Evolutionary conservation across 2,113 vertebrate species (phyloP).

Genomic region (Aegithalos caudatus): DNA sequence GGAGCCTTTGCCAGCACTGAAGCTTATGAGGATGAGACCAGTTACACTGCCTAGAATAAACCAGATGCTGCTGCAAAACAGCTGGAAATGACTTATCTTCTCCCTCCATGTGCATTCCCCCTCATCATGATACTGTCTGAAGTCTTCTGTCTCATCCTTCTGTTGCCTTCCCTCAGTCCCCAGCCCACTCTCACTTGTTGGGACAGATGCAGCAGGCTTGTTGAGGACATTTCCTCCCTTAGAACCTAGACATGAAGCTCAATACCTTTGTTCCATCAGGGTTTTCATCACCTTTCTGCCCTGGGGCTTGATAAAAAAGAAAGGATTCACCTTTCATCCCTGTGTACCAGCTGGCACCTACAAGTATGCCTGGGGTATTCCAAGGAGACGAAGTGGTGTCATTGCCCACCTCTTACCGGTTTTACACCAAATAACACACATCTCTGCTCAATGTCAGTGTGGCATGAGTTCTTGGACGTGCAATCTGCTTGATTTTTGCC

Average conservation of each 20-base stretch:
- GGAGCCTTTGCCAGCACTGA: background rate
- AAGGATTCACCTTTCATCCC: background rate
- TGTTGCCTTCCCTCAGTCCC: background rate
- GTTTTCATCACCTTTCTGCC: background rate
- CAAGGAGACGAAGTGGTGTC: background rate
- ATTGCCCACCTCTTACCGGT: background rate
- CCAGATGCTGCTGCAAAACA: background rate
- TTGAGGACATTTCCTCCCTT: background rate
- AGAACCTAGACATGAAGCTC: background rate
- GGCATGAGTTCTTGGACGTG: rapidly evolving
- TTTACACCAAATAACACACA: background rate
- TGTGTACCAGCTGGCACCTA: background rate
- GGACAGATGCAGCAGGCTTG: background rate
- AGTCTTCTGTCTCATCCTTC: background rate
- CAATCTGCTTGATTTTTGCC: background rate
- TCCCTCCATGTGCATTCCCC: background rate
- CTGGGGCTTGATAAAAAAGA: background rate
- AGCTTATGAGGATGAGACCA: background rate
- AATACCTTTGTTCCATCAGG: background rate
- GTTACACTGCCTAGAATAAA: background rate
- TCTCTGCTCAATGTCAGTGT: background rate
- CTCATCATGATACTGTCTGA: background rate
- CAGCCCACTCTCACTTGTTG: background rate
- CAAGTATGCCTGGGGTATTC: background rate
- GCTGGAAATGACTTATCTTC: background rate